These are phyloP conservation scores for Ranitomeya variabilis DNA, from an alignment of 2,113 vertebrate species.

Conservation along the genomic window DNA sequence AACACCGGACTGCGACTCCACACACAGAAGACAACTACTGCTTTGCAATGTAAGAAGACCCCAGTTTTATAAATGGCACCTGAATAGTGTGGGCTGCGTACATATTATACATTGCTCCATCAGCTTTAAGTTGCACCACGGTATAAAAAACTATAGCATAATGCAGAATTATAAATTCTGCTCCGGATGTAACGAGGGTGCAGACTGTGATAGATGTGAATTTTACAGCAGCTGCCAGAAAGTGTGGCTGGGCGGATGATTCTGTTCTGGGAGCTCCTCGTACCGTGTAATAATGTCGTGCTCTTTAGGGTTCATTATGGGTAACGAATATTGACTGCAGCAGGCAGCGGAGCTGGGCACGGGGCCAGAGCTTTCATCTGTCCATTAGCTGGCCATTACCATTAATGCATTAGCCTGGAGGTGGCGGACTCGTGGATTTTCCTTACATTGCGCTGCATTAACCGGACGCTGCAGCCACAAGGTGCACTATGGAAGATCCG, in stretches of 20 bases:
- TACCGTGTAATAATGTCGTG: background rate
- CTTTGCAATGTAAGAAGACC: no score
- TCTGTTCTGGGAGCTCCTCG: no score
- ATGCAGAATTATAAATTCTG: background rate
- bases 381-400: constrained; percentile 45
- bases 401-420: constrained; percentile 14
- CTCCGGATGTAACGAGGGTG: background rate
- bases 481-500: background rate
- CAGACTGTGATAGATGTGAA: background rate
- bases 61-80: no score
- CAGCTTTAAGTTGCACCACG: no score
- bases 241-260: background rate
- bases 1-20: no score
- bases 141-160: background rate
- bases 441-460: background rate
- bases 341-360: background rate
- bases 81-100: no score
- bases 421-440: background rate
- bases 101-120: no score
- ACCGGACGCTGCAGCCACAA: background rate
- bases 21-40: no score
- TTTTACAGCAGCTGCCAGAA: background rate
- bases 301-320: background rate
- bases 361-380: background rate
- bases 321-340: constrained; percentile 6